phyloP scores from a whole-genome alignment of 2,888 invertebrate species.

The Nowickia ferox region DNA sequence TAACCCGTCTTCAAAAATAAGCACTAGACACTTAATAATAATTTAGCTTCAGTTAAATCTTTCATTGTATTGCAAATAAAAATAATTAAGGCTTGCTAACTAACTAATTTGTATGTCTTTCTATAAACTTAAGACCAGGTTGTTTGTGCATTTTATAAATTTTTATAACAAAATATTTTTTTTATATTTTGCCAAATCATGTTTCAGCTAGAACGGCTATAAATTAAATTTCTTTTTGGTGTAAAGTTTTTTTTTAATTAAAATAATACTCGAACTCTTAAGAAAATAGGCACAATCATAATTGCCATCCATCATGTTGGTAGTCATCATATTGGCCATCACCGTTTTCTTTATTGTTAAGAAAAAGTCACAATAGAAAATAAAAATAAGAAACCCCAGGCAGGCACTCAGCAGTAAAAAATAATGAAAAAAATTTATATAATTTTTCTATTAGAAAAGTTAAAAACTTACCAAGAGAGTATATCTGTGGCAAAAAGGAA shows the following conservation, averaged over 20 bases:
- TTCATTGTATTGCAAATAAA: too few relatives aligned
- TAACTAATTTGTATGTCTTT: too few relatives aligned
- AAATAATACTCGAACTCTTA: neutral
- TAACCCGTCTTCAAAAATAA: too few relatives aligned
- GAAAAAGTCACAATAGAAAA: neutral
- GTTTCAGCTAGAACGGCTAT: constrained; percentile 33
- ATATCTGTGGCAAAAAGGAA: too few relatives aligned
- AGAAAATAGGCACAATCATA: constrained; percentile 42
- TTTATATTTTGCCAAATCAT: constrained; percentile 24
- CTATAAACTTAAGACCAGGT: too few relatives aligned
- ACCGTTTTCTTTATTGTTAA: constrained; percentile 1
- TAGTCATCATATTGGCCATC: constrained; percentile 1
- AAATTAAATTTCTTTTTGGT: constrained; percentile 43
- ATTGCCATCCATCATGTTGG: constrained; percentile 6
- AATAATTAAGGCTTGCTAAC: too few relatives aligned
- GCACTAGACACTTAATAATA: too few relatives aligned
- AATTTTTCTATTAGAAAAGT: constrained; percentile 17
- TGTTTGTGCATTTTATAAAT: constrained; percentile 34
- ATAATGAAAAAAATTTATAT: constrained; percentile 19
- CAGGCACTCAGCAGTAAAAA: too few relatives aligned
- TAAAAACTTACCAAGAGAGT: constrained; percentile 1
- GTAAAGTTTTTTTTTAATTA: neutral
- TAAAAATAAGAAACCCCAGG: neutral
- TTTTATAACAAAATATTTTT: constrained; percentile 16
- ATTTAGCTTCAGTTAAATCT: too few relatives aligned